Base-by-base conservation (phyloP, 2,888 invertebrate genomes). In the Mythimna ferrago region DNA sequence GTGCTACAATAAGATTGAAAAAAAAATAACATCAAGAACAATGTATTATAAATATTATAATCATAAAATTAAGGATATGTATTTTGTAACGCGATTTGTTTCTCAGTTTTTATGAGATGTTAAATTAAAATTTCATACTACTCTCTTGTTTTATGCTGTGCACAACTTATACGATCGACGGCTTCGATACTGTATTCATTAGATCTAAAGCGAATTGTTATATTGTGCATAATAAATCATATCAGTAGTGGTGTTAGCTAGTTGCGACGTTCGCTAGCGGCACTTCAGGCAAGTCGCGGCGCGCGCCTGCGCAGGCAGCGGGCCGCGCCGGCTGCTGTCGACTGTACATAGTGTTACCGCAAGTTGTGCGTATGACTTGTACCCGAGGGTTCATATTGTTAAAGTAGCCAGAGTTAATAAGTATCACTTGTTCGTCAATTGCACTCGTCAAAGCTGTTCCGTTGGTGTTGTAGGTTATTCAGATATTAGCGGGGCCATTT, bases 381-480 rank as follows among this genome's bases (percentile, higher is more conserved):
- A 89, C 92, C 93, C 89, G 90, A 92, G 92, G 92, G 93, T 92
- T 92, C 92, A 90, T 93, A 94, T 95, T 95, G 95, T 96, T 96
- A 93, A 93, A 88, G 93, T 96, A 96, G 95, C 92, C 92, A 92
- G 84, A 81, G 90, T 94, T 93, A 90, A 91, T 94, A 94, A 94
- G 94, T 92, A 93, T 94, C 96, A 96, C 96, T 96, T 93, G 96
- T 96, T 96, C 94, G 96, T 96, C 94, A 94, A 96, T 95, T 95
- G 96, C 96, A 96, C 96, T 90, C 93, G 93, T 95, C 93, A 92
- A 92, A 92, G 93, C 93, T 93, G 93, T 93, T 94, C 94, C 90
- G 91, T 94, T 94, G 93, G 93, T 91, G 90, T 93, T 92, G 92
- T 92, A 88, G 87, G 87, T 86, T 91, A 92, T 91, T 92, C 92